Evolutionary conservation across 1,140 invertebrate species (phyloP), one percentile per base, ranked within the genome.

Genomic region (Lepidurus couesii): DNA sequence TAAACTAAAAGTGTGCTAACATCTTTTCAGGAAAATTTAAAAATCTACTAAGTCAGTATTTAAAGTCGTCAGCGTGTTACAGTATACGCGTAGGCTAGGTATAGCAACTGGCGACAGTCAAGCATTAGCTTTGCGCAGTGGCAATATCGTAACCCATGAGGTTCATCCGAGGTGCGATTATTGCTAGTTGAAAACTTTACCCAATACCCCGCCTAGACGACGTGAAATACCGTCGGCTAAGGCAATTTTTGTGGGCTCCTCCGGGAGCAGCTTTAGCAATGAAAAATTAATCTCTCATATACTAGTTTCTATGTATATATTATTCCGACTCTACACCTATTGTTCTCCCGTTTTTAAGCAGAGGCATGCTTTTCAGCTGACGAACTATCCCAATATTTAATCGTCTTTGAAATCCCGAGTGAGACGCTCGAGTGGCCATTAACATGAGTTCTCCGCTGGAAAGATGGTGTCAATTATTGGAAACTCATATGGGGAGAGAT

Each of bases 161-260:
- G 85, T 86, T 86, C 82, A 84, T 84, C 86, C 85, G 85, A 87
- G 86, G 84, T 85, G 86, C 85, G 85, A 85, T 86, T 87, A 87
- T 87, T 87, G 86, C 86, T 87, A 87, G 85, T 87, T 87, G 86
- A 87, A 87, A 87, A 87, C 86, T 87, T 85, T 85, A 84, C 92
- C 93, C 93, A 95, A 95, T 95, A 94, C 92, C 92, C 92, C 93
- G 93, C 92, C 92, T 88, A 89, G 91, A 89, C 91, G 90, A 91
- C 91, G 92, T 93, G 92, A 93, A 94, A 94, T 90, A 93, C 89
- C 91, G 91, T 90, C 90, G 91, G 88, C 91, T 91, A 91, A 87
- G 92, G 91, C 92, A 94, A 93, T 94, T 93, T 93, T 92, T 92
- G 90, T 83, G 89, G 87, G 88, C 87, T 88, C 85, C 76, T 42